Base-by-base conservation (phyloP, 2,797 vertebrate genomes). In the Nyctalus aviator region DNA sequence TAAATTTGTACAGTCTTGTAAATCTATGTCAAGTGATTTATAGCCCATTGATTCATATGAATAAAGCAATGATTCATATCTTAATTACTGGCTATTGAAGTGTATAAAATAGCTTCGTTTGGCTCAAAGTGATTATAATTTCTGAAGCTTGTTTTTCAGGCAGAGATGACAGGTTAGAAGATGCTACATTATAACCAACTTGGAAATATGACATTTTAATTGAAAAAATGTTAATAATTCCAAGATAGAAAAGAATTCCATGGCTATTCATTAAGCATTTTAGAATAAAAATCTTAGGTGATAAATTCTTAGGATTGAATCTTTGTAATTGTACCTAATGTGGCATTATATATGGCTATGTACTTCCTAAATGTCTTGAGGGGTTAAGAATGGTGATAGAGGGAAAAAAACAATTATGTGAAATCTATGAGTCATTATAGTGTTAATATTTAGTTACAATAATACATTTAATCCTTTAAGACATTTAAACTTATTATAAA, bases 1-100 rank as follows among this genome's bases (percentile, higher is more conserved):
- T 85, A 90, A 84, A 78, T 90, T 55, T 94, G 71, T 72, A 84
- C 17, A 93, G 81, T 62, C 71, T 95, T 90, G 66, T 64, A 93
- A 88, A 83, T 94, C n/a, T 27, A 27, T 93, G 59, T 57, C 75
- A 94, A 93, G 41, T 84, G 91, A 97, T 97, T 96, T 93, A 93
- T 83, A 84, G 64, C n/a, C 50, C 75, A 95, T 83, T 91, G 89
- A 94, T 50, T 95, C 78, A 69, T 82, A 30, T 66, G 79, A 91
- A 92, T 83, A 94, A 94, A 96, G 79, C 59, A 48, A 92, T 30
- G 53, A 96, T 91, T 95, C 87, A 91, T 86, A 93, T 37, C 27
- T 46, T 95, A 96, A 96, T 96, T 95, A 95, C 66, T 93, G 84
- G 75, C 59, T 92, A 73, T 21, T 72, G 82, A 95, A 27, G 82